phyloP scores from a whole-genome alignment of 2,797 vertebrate species.

The Graptemys geographica region DNA sequence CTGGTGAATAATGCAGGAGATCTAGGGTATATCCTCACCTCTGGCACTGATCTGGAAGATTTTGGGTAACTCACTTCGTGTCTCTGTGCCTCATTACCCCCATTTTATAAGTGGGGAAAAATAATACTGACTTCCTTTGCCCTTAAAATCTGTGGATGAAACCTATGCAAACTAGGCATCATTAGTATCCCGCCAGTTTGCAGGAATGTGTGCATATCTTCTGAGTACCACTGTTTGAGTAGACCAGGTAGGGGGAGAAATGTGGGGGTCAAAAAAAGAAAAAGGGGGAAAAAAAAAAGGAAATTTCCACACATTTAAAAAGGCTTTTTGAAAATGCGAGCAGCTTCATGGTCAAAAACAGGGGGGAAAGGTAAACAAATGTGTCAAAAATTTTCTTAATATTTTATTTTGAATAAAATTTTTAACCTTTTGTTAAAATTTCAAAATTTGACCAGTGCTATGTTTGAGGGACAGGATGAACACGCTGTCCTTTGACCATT shows the following conservation, averaged over 20 bases:
- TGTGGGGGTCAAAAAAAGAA: too few species aligned
- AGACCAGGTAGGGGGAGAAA: neutral
- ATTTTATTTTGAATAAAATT: neutral
- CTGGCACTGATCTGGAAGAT: neutral
- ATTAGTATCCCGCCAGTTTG: neutral
- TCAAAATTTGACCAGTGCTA: slow-evolving; percentile 8
- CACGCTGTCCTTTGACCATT: neutral
- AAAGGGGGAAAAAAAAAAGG: too few species aligned
- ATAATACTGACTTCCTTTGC: neutral
- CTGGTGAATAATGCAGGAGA: rapidly evolving
- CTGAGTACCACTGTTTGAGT: neutral
- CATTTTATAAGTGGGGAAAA: neutral
- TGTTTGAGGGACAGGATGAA: slow-evolving; percentile 1
- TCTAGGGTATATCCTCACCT: neutral
- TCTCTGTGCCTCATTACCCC: neutral
- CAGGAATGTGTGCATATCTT: neutral
- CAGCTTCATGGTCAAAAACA: neutral
- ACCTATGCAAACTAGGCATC: neutral
- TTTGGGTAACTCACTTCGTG: neutral
- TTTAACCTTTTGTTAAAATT: neutral
- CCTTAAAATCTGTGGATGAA: neutral
- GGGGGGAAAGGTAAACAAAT: neutral
- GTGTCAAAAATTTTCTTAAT: neutral
- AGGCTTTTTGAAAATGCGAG: neutral
- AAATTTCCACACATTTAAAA: neutral